Conservation (phyloP, 1,140 invertebrate species). For the Diprion similis region DNA sequence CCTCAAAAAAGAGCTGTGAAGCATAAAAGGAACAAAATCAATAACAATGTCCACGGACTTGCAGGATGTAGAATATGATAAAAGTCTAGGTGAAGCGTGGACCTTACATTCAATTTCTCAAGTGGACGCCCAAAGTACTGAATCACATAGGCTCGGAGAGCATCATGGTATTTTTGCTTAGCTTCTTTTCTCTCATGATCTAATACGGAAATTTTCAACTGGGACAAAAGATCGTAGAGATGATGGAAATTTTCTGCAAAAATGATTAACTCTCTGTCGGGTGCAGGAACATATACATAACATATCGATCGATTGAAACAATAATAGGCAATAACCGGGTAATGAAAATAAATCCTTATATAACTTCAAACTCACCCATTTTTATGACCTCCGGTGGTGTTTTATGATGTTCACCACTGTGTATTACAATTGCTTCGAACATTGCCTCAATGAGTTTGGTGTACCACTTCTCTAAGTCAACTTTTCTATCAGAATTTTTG, state of each 20-base stretch:
- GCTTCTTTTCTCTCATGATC: constrained; percentile 90
- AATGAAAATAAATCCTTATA: too few species aligned
- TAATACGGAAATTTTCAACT: constrained; percentile 90
- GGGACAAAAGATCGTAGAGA: constrained; percentile 85
- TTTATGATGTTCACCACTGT: constrained; percentile 88
- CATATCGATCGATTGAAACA: constrained; percentile 17
- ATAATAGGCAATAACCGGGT: neutral
- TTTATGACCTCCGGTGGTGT: constrained; percentile 94
- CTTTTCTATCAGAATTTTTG: constrained; percentile 83
- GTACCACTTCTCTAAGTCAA: constrained; percentile 98
- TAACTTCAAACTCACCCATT: constrained; percentile 80
- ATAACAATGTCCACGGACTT: constrained; percentile 18
- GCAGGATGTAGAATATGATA: constrained; percentile 20
- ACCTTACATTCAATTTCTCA: constrained; percentile 91
- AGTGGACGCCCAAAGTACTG: constrained; percentile 94
- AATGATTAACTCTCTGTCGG: neutral
- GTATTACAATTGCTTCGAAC: constrained; percentile 82
- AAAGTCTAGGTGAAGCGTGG: constrained; percentile 23
- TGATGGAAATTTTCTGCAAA: constrained; percentile 94
- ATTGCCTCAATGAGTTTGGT: constrained; percentile 83
- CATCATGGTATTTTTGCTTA: constrained; percentile 90
- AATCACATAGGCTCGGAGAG: constrained; percentile 89
- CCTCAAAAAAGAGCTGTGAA: constrained; percentile 91
- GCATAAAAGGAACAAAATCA: constrained; percentile 27
- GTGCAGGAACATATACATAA: neutral